Percentiles rank a stretch among this genome's conserved stretches.
These are phyloP conservation scores for Blennius ocellaris DNA, from an alignment of 2,113 vertebrate genomes.

Conservation along the genomic window DNA sequence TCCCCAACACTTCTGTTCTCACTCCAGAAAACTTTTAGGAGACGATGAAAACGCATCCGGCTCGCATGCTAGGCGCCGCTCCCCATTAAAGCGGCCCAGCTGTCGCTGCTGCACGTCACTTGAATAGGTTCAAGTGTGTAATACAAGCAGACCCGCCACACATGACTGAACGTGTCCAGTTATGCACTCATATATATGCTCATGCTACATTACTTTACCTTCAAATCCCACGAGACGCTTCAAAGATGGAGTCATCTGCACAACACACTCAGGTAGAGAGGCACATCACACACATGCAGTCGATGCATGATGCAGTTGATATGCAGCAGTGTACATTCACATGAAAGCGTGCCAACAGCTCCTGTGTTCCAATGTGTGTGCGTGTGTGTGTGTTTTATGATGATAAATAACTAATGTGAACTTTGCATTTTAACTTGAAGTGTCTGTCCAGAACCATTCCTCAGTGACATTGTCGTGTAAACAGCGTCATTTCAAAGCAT, in stretches of 20 bases:
- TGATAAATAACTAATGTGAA: not conserved
- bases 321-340: not conserved
- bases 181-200: constrained; percentile 36
- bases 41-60: not conserved
- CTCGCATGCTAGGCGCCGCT: not conserved
- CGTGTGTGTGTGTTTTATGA: not conserved
- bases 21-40: constrained; percentile 12
- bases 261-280: not conserved
- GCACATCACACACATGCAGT: not conserved
- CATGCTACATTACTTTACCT: constrained; percentile 23
- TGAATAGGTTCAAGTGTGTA: constrained; percentile 13
- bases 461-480: no score
- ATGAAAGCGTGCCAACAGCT: not conserved
- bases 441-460: not conserved
- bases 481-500: not conserved
- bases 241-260: constrained; percentile 38
- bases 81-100: not conserved
- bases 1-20: not conserved
- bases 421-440: constrained; percentile 2
- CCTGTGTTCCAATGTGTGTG: not conserved
- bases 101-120: constrained; percentile 2
- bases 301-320: not conserved
- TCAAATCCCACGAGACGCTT: constrained; percentile 31
- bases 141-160: constrained; percentile 15
- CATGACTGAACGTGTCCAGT: constrained; percentile 42